Conservation (phyloP, 2,888 invertebrate species). For the Sminthurinus aureus region DNA sequence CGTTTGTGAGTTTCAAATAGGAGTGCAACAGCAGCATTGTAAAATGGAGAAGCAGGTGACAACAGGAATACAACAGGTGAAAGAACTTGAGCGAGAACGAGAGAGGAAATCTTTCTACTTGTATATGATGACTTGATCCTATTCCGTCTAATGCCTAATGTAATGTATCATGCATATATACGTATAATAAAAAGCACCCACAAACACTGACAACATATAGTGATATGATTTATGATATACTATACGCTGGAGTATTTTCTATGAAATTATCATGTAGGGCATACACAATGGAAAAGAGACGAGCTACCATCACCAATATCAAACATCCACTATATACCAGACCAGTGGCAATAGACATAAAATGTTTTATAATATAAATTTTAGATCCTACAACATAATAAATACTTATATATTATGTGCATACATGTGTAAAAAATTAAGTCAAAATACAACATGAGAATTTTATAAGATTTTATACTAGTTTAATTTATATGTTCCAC, state of each 20-base stretch:
- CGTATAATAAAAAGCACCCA: not conserved
- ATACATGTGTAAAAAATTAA: not conserved
- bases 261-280: not conserved
- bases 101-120: constrained; percentile 14
- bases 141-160: not conserved
- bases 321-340: not conserved
- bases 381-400: not conserved
- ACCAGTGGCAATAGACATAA: not conserved
- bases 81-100: constrained; percentile 42
- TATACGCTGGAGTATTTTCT: too few relatives aligned
- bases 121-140: not conserved
- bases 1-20: not conserved
- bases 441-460: not conserved
- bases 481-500: too few relatives aligned
- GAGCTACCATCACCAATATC: not conserved
- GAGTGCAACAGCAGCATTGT: not conserved
- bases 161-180: not conserved
- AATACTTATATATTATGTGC: not conserved
- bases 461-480: not conserved
- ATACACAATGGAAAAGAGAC: not conserved
- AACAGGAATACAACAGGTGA: constrained; percentile 47
- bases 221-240: too few relatives aligned
- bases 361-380: not conserved
- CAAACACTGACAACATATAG: not conserved
- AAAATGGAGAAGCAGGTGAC: constrained; percentile 22